Percentiles rank a stretch among this genome's conserved stretches.
Conservation (phyloP, 2,797 vertebrate species). For the Sebastes iracundus region DNA sequence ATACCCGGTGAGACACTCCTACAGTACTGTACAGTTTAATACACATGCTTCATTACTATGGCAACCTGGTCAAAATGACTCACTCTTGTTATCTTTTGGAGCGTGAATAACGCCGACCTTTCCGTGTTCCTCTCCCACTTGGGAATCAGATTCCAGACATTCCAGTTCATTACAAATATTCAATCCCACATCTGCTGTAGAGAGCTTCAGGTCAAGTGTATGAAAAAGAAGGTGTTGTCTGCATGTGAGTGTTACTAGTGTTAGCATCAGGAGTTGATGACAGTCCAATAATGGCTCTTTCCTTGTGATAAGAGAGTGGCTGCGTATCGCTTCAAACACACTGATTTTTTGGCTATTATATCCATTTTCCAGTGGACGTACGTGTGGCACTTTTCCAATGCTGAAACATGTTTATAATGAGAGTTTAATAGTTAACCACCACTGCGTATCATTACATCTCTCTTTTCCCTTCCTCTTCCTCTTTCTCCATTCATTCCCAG, state of each 20-base stretch:
- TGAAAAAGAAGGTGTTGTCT: constrained; percentile 1
- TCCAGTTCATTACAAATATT: constrained; percentile 30
- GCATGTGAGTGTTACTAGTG: no score
- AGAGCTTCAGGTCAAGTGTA: background rate
- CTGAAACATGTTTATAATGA: background rate
- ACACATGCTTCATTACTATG: background rate
- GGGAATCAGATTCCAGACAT: constrained; percentile 53
- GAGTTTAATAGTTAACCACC: background rate
- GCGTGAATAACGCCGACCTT: constrained; percentile 28
- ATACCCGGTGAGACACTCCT: constrained; percentile 53
- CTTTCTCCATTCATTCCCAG: constrained; percentile 61
- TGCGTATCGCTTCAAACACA: background rate
- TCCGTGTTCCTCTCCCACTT: constrained; percentile 35
- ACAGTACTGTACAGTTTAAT: background rate
- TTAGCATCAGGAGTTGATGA: background rate
- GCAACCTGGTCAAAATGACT: constrained; percentile 26
- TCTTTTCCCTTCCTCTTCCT: background rate
- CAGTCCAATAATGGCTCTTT: background rate
- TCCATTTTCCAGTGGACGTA: background rate
- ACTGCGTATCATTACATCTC: background rate
- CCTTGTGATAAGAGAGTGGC: constrained; percentile 16
- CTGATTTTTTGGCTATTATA: background rate
- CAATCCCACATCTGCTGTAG: background rate
- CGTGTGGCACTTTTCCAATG: background rate
- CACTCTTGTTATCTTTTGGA: constrained; percentile 22